These are phyloP conservation scores for Daktulosphaira vitifoliae DNA, from an alignment of 1,140 invertebrate genomes.

Conservation along the genomic window DNA sequence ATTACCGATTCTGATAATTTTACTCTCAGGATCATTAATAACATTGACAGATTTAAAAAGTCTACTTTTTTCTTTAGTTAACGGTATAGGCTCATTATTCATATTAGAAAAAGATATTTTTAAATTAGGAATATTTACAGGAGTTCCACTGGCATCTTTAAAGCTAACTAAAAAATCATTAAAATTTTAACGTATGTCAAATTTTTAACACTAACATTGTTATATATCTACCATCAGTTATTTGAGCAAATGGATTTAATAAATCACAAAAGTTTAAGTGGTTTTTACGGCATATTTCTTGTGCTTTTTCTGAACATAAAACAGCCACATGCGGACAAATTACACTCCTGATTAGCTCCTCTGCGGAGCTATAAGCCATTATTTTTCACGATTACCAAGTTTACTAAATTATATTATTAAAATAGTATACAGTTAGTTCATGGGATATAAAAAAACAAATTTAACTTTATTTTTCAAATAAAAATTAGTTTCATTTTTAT, in stretches of 20 bases:
- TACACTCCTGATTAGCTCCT: slow-evolving; percentile 79
- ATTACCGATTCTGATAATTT: slow-evolving; percentile 6
- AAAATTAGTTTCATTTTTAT: no score
- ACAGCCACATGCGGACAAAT: slow-evolving; percentile 85
- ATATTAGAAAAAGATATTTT: not conserved
- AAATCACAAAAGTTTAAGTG: slow-evolving; percentile 84
- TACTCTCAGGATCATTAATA: not conserved
- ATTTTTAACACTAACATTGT: no score
- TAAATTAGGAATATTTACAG: slow-evolving; percentile 1
- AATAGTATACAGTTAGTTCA: no score
- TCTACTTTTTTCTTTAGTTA: slow-evolving; percentile 10
- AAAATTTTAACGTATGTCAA: not conserved
- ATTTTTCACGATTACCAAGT: no score
- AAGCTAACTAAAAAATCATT: slow-evolving; percentile 1
- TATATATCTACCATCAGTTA: not conserved
- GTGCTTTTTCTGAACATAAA: slow-evolving; percentile 68
- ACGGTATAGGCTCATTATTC: not conserved
- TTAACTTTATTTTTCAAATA: no score
- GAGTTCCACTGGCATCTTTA: slow-evolving; percentile 2
- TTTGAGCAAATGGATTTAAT: slow-evolving; percentile 72
- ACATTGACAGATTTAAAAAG: slow-evolving; percentile 10
- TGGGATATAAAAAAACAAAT: no score
- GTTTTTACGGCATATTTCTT: slow-evolving; percentile 77
- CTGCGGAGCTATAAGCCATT: slow-evolving; percentile 41
- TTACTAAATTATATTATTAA: no score